Evolutionary conservation across 1,140 invertebrate species (phyloP), one percentile per base, ranked within the genome.

Genomic region (Drosophila asahinai): DNA sequence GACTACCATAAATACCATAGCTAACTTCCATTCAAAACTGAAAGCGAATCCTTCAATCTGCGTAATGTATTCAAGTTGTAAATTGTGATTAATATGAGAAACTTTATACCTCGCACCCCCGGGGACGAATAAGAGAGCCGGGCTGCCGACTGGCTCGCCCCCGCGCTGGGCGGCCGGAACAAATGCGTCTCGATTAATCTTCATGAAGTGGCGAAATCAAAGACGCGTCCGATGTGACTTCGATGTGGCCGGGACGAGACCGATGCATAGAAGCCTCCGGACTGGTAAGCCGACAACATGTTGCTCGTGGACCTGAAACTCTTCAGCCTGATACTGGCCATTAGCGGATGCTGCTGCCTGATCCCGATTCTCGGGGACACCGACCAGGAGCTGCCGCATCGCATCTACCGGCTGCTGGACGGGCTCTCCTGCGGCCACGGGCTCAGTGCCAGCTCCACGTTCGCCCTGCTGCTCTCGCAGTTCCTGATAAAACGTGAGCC

Each of bases 31-130:
- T 57, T 57, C 22, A 43, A 68, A 58, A 54, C 64, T 63, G 52
- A 83, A 61, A 45, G 62, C 66, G 38, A 75, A 64, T 75, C 60
- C 49, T 64, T 76, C 51, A 67, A 86, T 83, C 80, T 58, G 73
- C 70, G 27, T 79, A 86, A 86, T 87, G 80, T 83, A 83, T 77
- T 83, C 83, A 72, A 57, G 64, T 66, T 86, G 81, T 70, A 87
- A 87, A 86, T 86, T 83, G 83, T 86, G 83, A 86, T 86, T 86
- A 86, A 86, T 86, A 82, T 82, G 58, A 71, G 83, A 75, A 86
- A 86, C 79, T 86, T 86, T 78, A 86, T 86, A 79, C 66, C 81
- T 59, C 52, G 59, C 43, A 72, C 66, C 83, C 68, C 42, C 51
- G 65, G 72, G 71, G 40, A 71, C 40, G 42, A 55, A 57, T 19